Conservation (phyloP, 2,113 vertebrate species). For the Marcusenius ussheri region DNA sequence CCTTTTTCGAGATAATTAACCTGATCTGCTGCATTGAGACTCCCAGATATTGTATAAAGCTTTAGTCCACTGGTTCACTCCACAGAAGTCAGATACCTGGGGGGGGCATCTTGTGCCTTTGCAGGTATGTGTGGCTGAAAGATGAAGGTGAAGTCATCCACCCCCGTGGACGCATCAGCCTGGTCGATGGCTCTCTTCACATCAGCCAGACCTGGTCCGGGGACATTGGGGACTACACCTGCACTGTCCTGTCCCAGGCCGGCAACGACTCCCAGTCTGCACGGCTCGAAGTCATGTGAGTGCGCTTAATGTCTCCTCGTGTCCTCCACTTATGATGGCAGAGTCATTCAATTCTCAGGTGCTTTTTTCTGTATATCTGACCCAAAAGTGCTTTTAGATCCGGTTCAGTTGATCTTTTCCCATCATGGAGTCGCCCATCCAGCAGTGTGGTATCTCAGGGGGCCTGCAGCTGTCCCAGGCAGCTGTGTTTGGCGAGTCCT, state of each 20-base stretch:
- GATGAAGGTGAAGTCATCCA: slow-evolving; percentile 59
- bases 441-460: background rate
- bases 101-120: background rate
- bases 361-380: background rate
- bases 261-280: slow-evolving; percentile 78
- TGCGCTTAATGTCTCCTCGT: slow-evolving; percentile 23
- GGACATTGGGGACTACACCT: slow-evolving; percentile 92
- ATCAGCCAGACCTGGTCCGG: slow-evolving; percentile 96
- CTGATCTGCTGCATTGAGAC: background rate
- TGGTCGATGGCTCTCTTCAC: slow-evolving; percentile 75
- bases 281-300: slow-evolving; percentile 94
- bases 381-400: background rate
- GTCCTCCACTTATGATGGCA: background rate
- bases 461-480: background rate
- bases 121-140: slow-evolving; percentile 84
- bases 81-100: background rate
- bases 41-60: background rate
- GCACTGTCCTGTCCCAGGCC: slow-evolving; percentile 73
- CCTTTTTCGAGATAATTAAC: background rate
- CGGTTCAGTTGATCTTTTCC: background rate
- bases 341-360: background rate
- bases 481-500: background rate
- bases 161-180: slow-evolving; percentile 68
- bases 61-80: background rate
- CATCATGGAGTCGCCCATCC: background rate